Conservation (phyloP, 2,888 invertebrate genomes). For the Aplocera efformata region DNA sequence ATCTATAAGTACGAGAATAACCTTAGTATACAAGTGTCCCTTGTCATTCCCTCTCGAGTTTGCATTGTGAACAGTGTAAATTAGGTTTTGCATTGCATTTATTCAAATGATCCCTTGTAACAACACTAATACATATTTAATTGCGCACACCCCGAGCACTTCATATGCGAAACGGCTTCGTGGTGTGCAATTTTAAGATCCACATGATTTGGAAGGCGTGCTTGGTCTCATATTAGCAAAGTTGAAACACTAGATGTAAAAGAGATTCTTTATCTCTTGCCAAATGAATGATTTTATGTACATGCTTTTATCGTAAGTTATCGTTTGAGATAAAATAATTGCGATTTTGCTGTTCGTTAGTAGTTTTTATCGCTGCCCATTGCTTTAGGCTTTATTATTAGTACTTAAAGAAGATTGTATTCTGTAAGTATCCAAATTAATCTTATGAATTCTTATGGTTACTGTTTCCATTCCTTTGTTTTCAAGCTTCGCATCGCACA, state of each 20-base stretch:
- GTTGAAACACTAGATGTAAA: no score
- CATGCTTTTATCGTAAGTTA: no score
- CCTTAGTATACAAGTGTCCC: conserved; percentile 8
- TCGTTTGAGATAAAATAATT: no score
- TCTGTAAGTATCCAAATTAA: no score
- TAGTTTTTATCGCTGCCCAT: no score
- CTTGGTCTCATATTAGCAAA: no score
- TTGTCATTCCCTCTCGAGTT: conserved; percentile 16
- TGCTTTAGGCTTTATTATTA: no score
- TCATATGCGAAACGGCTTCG: conserved; percentile 49
- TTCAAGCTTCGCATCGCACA: conserved; percentile 6
- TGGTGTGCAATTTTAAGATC: conserved; percentile 29
- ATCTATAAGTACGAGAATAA: background rate
- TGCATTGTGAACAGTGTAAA: conserved; percentile 26
- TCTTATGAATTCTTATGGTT: no score
- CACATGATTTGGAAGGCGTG: conserved; percentile 15
- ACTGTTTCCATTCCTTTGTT: conserved; percentile 3
- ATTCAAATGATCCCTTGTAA: conserved; percentile 37
- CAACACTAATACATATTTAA: conserved; percentile 72
- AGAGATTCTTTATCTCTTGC: no score
- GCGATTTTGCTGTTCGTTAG: no score
- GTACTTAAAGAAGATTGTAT: no score
- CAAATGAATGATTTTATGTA: no score
- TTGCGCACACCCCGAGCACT: conserved; percentile 60
- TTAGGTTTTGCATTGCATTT: conserved; percentile 30